Percentiles rank a stretch among this genome's conserved stretches.
phyloP scores from a whole-genome alignment of 2,113 vertebrate species.

The Ammodytes dubius region DNA sequence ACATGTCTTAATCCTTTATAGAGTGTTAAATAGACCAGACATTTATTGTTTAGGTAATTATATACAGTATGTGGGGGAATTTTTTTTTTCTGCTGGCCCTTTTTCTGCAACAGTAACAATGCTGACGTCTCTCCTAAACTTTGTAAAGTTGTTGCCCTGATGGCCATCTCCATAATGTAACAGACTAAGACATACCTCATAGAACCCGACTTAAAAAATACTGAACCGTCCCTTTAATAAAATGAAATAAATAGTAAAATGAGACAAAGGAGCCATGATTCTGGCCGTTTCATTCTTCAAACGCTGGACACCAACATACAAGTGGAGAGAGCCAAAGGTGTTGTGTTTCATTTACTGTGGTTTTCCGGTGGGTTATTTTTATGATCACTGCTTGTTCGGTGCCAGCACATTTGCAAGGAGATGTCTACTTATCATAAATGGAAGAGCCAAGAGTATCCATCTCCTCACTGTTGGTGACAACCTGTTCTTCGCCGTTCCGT shows the following conservation, averaged over 20 bases:
- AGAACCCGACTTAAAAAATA: no score
- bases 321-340: conserved; percentile 28
- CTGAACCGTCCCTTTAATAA: no score
- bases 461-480: conserved; percentile 65
- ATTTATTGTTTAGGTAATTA: no score
- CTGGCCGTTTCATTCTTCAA: neutral
- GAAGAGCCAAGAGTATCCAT: conserved; percentile 64
- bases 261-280: neutral
- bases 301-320: neutral
- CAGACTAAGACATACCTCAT: no score
- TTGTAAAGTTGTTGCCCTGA: no score
- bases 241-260: neutral
- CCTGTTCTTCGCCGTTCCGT: conserved; percentile 34
- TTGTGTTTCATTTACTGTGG: conserved; percentile 59
- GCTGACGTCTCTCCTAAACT: no score
- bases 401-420: conserved; percentile 69
- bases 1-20: no score
- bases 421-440: conserved; percentile 51
- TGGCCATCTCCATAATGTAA: no score
- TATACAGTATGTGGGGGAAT: no score
- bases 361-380: conserved; percentile 74
- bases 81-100: no score
- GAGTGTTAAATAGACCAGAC: no score
- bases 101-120: no score
- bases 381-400: conserved; percentile 57